A percentile compares a stretch with the other conserved stretches of the same genome.
These are phyloP conservation scores for Tribolium freemani DNA, from an alignment of 2,888 invertebrate species.

Conservation along the genomic window DNA sequence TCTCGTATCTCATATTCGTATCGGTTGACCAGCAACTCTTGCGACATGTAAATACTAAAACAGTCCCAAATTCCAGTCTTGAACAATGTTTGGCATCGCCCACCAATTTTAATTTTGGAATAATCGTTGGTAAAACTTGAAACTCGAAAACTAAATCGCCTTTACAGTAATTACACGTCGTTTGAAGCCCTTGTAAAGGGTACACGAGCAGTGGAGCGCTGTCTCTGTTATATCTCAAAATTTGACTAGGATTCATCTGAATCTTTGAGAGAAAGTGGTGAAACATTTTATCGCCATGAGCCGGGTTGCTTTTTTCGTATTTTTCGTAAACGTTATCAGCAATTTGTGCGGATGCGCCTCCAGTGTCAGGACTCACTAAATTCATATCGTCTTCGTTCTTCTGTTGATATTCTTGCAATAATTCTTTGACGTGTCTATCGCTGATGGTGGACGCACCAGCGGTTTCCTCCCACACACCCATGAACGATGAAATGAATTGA, in stretches of 20 bases:
- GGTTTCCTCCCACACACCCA: slow-evolving; percentile 75
- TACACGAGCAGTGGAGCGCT: slow-evolving; percentile 78
- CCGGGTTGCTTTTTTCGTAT: slow-evolving; percentile 84
- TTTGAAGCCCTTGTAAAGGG: slow-evolving; percentile 73
- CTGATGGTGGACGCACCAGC: slow-evolving; percentile 50
- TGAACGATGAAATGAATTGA: slow-evolving; percentile 71
- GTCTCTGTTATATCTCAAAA: slow-evolving; percentile 85
- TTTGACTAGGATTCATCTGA: slow-evolving; percentile 83
- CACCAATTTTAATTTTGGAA: slow-evolving; percentile 77
- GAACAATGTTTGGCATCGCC: slow-evolving; percentile 68
- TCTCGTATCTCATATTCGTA: slow-evolving; percentile 78
- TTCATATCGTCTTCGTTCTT: slow-evolving; percentile 62
- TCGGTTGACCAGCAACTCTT: slow-evolving; percentile 87
- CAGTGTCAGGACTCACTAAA: slow-evolving; percentile 28
- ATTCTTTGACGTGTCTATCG: slow-evolving; percentile 74
- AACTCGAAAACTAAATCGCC: slow-evolving; percentile 83
- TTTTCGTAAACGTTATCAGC: slow-evolving; percentile 72
- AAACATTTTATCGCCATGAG: slow-evolving; percentile 87
- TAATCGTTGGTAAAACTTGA: slow-evolving; percentile 86
- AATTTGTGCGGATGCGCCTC: slow-evolving; percentile 44
- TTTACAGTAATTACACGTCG: slow-evolving; percentile 79
- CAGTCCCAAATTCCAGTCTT: slow-evolving; percentile 88
- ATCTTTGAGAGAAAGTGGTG: slow-evolving; percentile 83
- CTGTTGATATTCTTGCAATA: slow-evolving; percentile 75
- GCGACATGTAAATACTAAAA: slow-evolving; percentile 85